Evolutionary conservation across 2,113 vertebrate genomes (phyloP), one percentile per base, ranked within the genome.

Genomic region (Psophia crepitans): DNA sequence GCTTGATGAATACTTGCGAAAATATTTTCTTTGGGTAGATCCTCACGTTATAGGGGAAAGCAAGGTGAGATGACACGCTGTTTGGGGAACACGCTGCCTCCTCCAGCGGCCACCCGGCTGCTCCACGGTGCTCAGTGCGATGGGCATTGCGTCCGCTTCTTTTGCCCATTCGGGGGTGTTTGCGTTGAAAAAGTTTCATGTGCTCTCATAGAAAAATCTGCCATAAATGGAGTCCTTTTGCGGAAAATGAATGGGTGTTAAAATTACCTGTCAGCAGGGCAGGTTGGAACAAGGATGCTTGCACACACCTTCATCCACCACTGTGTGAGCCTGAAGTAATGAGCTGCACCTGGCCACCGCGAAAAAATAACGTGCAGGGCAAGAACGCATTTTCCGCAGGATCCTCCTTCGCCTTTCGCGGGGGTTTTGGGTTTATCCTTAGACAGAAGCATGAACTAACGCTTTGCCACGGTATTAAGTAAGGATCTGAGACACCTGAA

Each of bases 191-290:
- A 84, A 32, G 12, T 61, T 92, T 66, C 28, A 18, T 32, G 61
- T 57, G 27, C 61, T 93, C 11, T 32, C 43, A 37, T 39, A 78
- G 83, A 58, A 85, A 89, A 92, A 30, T 8, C 27, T 22, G 58
- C 61, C 28, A 5, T 44, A 95, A 92, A 82, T 21, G 28, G 18
- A 16, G 70, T 4, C 11, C 63, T 93, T 93, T 73, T 65, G 85
- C 23, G 17, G 84, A 70, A 97, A 93, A 97, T 48, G 60, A 95
- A 94, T 85, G 85, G 89, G 83, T 95, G 95, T 94, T 96, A 84
- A 96, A 97, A 53, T 66, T 70, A 43, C 81, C 82, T 95, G 95
- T 92, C 92, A 97, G 87, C 87, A 95, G 93, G 96, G 92, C 97
- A 97, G 92, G 97, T 96, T 92, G 64, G 91, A 93, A 94, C 97